Conservation (phyloP, 2,113 vertebrate genomes). For the Lepus europaeus region DNA sequence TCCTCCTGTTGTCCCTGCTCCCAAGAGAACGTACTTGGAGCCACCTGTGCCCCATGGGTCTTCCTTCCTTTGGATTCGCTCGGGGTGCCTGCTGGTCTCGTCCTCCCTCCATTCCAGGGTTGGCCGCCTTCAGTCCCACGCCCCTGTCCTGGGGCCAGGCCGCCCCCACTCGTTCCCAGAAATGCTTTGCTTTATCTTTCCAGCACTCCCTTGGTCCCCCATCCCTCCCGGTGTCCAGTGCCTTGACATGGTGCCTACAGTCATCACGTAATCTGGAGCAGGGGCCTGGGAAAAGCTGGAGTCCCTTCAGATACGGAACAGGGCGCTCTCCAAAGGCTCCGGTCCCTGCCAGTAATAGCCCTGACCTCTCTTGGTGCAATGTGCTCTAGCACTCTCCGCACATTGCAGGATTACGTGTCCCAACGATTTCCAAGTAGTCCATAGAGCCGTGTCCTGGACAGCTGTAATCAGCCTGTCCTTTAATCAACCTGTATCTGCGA, state of each 20-base stretch:
- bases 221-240: neutral
- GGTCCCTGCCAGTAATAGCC: neutral
- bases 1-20: neutral
- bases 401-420: neutral
- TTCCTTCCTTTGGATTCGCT: neutral
- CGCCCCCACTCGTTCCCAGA: conserved; percentile 28
- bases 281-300: neutral
- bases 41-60: neutral
- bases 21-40: neutral
- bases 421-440: neutral
- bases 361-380: neutral
- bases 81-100: neutral
- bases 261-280: neutral
- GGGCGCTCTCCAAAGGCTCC: neutral
- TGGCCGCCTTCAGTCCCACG: neutral
- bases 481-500: neutral
- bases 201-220: neutral
- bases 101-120: neutral
- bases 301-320: neutral
- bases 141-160: neutral
- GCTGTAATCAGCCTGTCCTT: neutral
- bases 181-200: neutral
- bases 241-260: neutral
- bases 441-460: neutral
- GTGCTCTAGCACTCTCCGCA: neutral